Conservation (phyloP, 2,888 invertebrate species). For the Plebejus argus region DNA sequence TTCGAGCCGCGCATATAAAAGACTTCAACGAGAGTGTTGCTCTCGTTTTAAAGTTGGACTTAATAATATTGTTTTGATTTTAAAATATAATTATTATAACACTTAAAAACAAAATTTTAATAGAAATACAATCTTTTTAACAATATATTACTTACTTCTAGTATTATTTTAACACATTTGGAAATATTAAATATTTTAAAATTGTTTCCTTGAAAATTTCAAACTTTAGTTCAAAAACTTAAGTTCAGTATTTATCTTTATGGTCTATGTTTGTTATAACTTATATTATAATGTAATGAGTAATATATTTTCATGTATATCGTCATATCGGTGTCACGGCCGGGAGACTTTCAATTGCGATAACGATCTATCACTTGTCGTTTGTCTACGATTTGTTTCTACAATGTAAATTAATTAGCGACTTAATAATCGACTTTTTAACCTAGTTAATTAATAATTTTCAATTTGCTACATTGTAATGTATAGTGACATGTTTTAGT, state of each 20-base stretch:
- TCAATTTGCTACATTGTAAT: too few species aligned
- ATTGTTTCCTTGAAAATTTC: too few species aligned
- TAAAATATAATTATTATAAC: background rate
- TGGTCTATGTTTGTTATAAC: slow-evolving; percentile 31
- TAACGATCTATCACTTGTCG: slow-evolving; percentile 12
- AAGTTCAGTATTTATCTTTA: too few species aligned
- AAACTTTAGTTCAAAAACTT: too few species aligned
- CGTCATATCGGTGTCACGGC: background rate
- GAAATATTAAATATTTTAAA: too few species aligned
- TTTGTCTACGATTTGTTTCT: slow-evolving; percentile 4
- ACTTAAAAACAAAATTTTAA: background rate
- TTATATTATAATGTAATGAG: background rate
- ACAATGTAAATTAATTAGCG: slow-evolving; percentile 1
- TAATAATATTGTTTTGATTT: background rate
- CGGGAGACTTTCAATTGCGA: slow-evolving; percentile 11
- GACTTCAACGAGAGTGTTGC: slow-evolving; percentile 1
- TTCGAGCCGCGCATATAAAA: slow-evolving; percentile 46
- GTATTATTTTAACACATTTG: too few species aligned
- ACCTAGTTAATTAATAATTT: too few species aligned
- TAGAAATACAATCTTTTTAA: too few species aligned
- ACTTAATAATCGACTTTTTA: too few species aligned
- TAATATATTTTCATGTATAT: background rate
- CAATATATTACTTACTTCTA: too few species aligned
- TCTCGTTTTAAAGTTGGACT: background rate
- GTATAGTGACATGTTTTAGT: too few species aligned